phyloP scores from a whole-genome alignment of 2,113 vertebrate genomes.

The Notarius quadriscutis region DNA sequence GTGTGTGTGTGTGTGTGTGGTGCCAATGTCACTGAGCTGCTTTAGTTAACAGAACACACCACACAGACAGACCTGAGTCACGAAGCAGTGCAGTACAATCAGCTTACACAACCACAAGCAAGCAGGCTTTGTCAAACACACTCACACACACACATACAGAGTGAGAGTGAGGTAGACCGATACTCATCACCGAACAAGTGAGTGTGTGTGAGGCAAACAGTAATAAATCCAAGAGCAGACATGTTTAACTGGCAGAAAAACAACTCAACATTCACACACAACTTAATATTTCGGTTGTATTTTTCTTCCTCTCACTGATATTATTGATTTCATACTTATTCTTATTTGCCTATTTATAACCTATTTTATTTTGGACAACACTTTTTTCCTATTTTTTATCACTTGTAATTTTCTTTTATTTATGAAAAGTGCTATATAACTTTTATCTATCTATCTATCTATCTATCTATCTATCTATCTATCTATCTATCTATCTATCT shows the following conservation, averaged over 20 bases:
- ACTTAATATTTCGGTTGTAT: not conserved
- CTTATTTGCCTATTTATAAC: not conserved
- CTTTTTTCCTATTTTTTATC: not conserved
- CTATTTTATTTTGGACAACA: not conserved
- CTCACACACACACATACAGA: conserved; percentile 4
- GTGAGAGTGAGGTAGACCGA: not conserved
- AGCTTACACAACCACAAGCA: conserved; percentile 14
- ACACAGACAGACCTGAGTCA: conserved; percentile 7
- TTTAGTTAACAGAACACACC: not conserved
- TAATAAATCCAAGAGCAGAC: conserved; percentile 8
- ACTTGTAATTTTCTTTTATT: not conserved
- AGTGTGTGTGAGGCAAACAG: not conserved
- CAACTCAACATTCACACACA: not conserved
- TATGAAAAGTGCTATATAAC: not conserved
- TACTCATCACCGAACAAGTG: conserved; percentile 12
- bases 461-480: not conserved
- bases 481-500: not conserved
- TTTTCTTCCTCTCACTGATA: not conserved
- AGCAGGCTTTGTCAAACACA: not conserved
- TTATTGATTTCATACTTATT: not conserved
- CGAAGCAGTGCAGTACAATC: conserved; percentile 2
- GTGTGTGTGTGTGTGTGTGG: too few species aligned
- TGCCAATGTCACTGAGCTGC: not conserved
- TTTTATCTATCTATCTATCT: not conserved
- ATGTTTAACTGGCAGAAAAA: not conserved